These are phyloP conservation scores for Parnassius mnemosyne DNA, from an alignment of 2,888 invertebrate genomes.

Conservation along the genomic window DNA sequence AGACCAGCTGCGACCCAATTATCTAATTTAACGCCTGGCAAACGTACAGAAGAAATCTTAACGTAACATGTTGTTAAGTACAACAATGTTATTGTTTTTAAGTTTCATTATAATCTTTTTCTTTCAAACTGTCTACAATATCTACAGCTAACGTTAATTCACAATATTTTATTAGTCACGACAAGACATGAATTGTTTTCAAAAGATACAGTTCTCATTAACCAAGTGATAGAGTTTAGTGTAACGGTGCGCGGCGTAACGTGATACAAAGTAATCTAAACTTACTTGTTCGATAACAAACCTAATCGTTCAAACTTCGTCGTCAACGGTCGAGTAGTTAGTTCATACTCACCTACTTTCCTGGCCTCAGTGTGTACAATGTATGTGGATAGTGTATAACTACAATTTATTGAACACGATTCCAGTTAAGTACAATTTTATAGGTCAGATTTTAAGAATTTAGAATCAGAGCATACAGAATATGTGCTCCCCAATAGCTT, in stretches of 20 bases:
- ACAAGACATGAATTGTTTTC: slow-evolving; percentile 9
- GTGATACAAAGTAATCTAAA: slow-evolving; percentile 32
- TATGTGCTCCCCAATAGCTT: no score
- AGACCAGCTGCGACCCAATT: background rate
- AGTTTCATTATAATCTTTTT: background rate
- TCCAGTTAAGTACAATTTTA: no score
- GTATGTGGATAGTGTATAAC: no score
- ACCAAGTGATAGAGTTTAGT: slow-evolving; percentile 14
- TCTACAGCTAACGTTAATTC: no score
- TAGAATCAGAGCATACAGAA: no score
- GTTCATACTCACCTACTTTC: no score
- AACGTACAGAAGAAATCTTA: background rate
- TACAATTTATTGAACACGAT: no score
- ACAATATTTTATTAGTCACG: slow-evolving; percentile 15
- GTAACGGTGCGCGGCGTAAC: slow-evolving; percentile 1
- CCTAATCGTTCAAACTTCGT: slow-evolving; percentile 29
- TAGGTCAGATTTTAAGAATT: no score
- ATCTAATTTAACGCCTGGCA: no score
- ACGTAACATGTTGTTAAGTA: background rate
- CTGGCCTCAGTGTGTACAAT: no score
- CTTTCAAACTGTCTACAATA: no score
- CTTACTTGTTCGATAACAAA: slow-evolving; percentile 29
- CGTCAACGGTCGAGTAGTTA: slow-evolving; percentile 16
- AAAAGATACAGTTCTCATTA: slow-evolving; percentile 16
- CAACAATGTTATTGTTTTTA: background rate